A percentile compares a stretch with the other conserved stretches of the same genome.
These are phyloP conservation scores for Mesoclemmys tuberculata DNA, from an alignment of 2,113 vertebrate genomes.

Conservation along the genomic window DNA sequence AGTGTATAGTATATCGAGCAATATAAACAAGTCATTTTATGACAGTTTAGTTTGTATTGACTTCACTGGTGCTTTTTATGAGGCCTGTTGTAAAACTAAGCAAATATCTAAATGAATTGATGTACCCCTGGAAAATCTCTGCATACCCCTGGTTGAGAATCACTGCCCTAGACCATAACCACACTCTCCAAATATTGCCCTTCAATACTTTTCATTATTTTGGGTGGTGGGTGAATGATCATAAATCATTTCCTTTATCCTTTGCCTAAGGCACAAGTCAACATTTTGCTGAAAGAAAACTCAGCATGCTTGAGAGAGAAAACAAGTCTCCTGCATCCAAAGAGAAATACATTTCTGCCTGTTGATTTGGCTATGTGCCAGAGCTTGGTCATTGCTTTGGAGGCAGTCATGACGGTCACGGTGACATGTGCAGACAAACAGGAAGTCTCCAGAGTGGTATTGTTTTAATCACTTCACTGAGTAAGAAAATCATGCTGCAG, in stretches of 20 bases:
- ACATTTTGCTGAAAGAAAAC: not conserved
- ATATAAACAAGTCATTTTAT: too few relatives aligned
- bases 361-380: conserved; percentile 17
- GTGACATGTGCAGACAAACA: not conserved
- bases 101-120: too few relatives aligned
- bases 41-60: too few relatives aligned
- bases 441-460: not conserved
- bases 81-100: too few relatives aligned
- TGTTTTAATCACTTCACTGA: conserved; percentile 40
- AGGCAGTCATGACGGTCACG: not conserved
- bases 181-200: not conserved
- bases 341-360: not conserved
- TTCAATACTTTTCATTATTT: not conserved
- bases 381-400: conserved; percentile 1
- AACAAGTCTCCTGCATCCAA: not conserved
- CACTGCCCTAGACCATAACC: not conserved
- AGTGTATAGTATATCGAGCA: too few relatives aligned
- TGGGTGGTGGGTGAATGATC: not conserved
- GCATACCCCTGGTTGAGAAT: not conserved
- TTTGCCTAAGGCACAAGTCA: conserved; percentile 2
- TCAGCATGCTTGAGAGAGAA: not conserved
- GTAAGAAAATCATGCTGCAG: not conserved
- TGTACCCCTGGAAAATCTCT: too few relatives aligned
- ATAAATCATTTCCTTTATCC: not conserved
- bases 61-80: too few relatives aligned